These are phyloP conservation scores for Rhinoderma darwinii DNA, from an alignment of 2,113 vertebrate species.

Conservation along the genomic window DNA sequence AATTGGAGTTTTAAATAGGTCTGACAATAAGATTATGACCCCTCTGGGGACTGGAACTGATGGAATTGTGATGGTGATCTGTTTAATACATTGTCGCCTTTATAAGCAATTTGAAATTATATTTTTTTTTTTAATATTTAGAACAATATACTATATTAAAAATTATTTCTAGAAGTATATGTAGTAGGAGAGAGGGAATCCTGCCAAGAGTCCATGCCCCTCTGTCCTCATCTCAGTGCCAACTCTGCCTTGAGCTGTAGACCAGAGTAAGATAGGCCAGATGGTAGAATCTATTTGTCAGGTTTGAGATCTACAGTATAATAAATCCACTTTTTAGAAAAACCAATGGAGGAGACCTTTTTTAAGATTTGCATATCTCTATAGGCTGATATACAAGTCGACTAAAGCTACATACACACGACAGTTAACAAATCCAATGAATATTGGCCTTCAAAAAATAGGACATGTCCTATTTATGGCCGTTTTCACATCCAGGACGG, in stretches of 20 bases:
- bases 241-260: not conserved
- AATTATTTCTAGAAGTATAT: not conserved
- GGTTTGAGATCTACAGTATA: not conserved
- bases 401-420: not conserved
- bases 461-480: too few species aligned
- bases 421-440: too few species aligned
- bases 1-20: too few species aligned
- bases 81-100: not conserved
- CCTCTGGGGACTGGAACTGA: not conserved
- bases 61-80: not conserved
- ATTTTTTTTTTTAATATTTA: too few species aligned
- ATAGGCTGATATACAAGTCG: not conserved
- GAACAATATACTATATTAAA: not conserved
- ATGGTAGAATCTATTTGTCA: not conserved
- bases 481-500: too few species aligned
- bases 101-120: not conserved
- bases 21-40: too few species aligned
- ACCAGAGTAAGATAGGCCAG: not conserved
- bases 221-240: conserved; percentile 4
- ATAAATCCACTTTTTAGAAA: not conserved
- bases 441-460: too few species aligned
- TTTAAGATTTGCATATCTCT: not conserved
- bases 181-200: not conserved
- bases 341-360: not conserved
- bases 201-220: not conserved